These are phyloP conservation scores for Stegastes partitus DNA, from an alignment of 2,113 vertebrate species.

Conservation along the genomic window DNA sequence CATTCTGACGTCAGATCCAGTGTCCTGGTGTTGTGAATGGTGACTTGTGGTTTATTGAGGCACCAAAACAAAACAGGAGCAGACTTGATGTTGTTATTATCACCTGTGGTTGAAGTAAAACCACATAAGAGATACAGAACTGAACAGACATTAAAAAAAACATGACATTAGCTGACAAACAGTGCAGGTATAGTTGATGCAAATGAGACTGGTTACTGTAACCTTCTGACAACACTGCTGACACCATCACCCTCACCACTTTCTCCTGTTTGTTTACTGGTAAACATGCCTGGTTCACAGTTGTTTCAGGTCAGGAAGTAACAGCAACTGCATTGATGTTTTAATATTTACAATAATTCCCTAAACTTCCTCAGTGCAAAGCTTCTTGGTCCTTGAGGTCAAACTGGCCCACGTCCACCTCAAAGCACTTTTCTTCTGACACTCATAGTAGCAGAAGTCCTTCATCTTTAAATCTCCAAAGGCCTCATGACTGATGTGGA, in stretches of 20 bases:
- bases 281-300: neutral
- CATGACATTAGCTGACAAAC: neutral
- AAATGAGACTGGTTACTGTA: neutral
- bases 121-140: neutral
- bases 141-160: neutral
- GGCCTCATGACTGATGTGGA: no score
- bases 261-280: neutral
- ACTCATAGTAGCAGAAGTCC: neutral
- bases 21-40: no score
- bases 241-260: neutral
- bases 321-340: slow-evolving; percentile 10
- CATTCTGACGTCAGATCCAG: no score
- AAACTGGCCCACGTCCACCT: neutral
- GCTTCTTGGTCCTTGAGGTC: neutral
- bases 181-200: neutral
- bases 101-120: neutral
- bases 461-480: neutral
- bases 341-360: slow-evolving; percentile 25
- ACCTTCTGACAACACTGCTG: slow-evolving; percentile 42
- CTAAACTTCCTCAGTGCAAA: neutral
- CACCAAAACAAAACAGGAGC: no score
- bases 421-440: neutral
- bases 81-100: no score
- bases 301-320: neutral
- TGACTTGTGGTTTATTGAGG: no score